Percentiles rank a stretch among this genome's conserved stretches.
Evolutionary conservation across 2,888 invertebrate species (phyloP).

Genomic region (Tenthredo scrophulariae): DNA sequence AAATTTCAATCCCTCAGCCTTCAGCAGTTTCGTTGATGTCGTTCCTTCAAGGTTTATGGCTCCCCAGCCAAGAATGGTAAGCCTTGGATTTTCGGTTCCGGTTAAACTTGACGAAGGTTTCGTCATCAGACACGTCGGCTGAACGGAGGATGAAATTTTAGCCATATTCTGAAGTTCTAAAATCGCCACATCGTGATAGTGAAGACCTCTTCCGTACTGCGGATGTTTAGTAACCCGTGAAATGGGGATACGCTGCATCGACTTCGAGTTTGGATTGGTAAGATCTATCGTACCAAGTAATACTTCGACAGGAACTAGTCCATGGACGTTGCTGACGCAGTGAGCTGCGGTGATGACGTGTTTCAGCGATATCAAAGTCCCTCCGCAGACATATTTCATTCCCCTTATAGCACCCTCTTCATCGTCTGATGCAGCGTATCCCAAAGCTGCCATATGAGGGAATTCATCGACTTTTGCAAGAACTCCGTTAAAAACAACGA

Average conservation of each 20-base stretch:
- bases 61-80: constrained; percentile 70
- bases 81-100: constrained; percentile 9
- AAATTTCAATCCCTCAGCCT: constrained; percentile 66
- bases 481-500: background rate
- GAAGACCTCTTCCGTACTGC: constrained; percentile 64
- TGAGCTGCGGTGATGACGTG: constrained; percentile 74
- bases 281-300: constrained; percentile 11
- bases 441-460: constrained; percentile 71
- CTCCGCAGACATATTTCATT: constrained; percentile 70
- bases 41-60: constrained; percentile 60
- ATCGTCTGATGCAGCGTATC: constrained; percentile 60
- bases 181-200: constrained; percentile 72
- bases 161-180: constrained; percentile 63
- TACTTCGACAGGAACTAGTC: constrained; percentile 68
- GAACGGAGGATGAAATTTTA: constrained; percentile 61
- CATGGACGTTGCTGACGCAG: constrained; percentile 69
- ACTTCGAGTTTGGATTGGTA: background rate
- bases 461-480: constrained; percentile 60
- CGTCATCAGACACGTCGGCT: constrained; percentile 71
- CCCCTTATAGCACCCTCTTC: constrained; percentile 48
- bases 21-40: constrained; percentile 63
- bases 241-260: constrained; percentile 56
- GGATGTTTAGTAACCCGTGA: constrained; percentile 67
- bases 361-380: constrained; percentile 69
- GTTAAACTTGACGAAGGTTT: constrained; percentile 60